Evolutionary conservation across 2,113 vertebrate species (phyloP).

Genomic region (Phalacrocorax carbo): DNA sequence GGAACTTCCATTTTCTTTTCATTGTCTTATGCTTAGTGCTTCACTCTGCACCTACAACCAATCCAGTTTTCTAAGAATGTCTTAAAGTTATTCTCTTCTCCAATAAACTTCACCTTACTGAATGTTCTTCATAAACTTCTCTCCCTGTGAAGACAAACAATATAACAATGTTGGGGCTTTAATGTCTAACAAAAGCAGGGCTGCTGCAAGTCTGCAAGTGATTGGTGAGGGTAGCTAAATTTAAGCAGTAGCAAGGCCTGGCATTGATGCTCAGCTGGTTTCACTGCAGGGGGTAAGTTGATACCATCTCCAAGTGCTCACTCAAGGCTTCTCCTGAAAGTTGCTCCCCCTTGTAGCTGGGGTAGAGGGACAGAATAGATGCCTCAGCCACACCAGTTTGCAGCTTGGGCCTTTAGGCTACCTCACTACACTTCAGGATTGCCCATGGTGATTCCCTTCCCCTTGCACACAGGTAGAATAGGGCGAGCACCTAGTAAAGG

Average conservation of each 20-base stretch:
- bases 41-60: background rate
- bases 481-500: background rate
- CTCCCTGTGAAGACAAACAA: background rate
- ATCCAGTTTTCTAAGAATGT: background rate
- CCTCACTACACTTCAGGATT: background rate
- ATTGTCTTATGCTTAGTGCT: background rate
- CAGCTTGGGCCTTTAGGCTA: background rate
- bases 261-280: too few species aligned
- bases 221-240: background rate
- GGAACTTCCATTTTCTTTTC: background rate
- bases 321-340: rapidly evolving
- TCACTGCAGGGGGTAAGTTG: background rate
- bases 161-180: rapidly evolving
- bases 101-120: background rate
- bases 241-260: background rate
- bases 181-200: background rate
- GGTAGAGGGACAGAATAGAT: background rate
- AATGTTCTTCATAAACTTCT: background rate
- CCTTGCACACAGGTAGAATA: background rate
- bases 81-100: background rate
- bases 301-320: background rate
- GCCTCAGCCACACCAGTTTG: too few species aligned
- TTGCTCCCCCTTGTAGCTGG: background rate
- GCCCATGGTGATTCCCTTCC: background rate
- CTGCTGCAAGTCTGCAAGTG: background rate